Evolutionary conservation across 2,113 vertebrate species (phyloP).

Genomic region (Mohoua ochrocephala): DNA sequence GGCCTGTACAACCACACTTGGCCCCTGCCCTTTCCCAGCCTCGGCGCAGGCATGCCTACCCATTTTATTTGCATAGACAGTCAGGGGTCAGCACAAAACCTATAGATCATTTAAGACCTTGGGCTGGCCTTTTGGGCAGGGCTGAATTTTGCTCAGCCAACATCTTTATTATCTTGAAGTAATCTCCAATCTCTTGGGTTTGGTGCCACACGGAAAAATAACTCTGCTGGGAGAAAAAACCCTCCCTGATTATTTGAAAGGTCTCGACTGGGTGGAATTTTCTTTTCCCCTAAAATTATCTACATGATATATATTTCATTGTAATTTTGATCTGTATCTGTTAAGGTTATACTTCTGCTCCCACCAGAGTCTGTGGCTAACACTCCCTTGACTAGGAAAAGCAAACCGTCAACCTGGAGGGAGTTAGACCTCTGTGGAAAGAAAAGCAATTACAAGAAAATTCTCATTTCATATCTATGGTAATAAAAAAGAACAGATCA

Average conservation of each 20-base stretch:
- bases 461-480: not conserved
- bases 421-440: not conserved
- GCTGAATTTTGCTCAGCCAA: conserved; percentile 9
- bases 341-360: not conserved
- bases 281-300: not conserved
- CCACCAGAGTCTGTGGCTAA: not conserved
- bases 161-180: not conserved
- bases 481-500: not conserved
- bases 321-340: not conserved
- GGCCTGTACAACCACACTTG: not conserved
- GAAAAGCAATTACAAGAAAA: not conserved
- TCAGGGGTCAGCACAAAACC: not conserved
- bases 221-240: not conserved
- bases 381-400: not conserved
- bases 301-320: not conserved
- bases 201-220: not conserved
- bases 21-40: not conserved
- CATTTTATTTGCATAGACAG: not conserved
- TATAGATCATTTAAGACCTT: not conserved
- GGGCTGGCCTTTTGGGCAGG: not conserved
- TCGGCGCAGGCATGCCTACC: not conserved
- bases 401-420: not conserved
- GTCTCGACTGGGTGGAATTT: not conserved
- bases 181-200: not conserved
- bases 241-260: not conserved